Percentiles rank a stretch among this genome's conserved stretches.
phyloP scores from a whole-genome alignment of 2,888 invertebrate genomes.

The Diaprepes abbreviatus region DNA sequence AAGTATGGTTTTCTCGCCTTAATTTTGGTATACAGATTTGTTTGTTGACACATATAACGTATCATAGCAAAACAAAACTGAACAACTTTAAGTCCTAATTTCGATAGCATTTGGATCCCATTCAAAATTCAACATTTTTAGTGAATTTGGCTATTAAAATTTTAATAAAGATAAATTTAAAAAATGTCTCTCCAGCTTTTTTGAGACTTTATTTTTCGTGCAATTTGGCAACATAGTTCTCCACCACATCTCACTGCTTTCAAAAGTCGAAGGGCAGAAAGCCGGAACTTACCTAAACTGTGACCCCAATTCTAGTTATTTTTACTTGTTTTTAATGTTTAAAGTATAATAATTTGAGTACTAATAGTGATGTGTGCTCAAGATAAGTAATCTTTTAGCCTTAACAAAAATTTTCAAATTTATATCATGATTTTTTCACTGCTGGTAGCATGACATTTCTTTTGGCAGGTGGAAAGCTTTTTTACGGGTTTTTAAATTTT shows the following conservation, averaged over 20 bases:
- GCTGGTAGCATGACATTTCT: not conserved
- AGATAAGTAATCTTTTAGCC: not conserved
- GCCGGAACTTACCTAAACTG: not conserved
- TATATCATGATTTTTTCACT: not conserved
- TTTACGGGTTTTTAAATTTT: not conserved
- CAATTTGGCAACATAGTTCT: not conserved
- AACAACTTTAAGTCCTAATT: too few relatives aligned
- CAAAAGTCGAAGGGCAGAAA: slow-evolving; percentile 11
- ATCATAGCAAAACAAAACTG: too few relatives aligned
- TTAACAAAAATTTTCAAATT: not conserved
- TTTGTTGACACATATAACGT: too few relatives aligned
- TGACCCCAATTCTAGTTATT: not conserved
- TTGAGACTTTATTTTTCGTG: too few relatives aligned
- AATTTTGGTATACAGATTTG: too few relatives aligned
- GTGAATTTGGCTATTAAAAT: too few relatives aligned
- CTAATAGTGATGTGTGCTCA: not conserved
- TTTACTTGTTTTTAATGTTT: not conserved
- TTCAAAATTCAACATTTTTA: too few relatives aligned
- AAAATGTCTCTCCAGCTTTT: too few relatives aligned
- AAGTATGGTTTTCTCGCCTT: too few relatives aligned
- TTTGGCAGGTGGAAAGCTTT: not conserved
- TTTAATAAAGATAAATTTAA: too few relatives aligned
- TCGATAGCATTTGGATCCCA: too few relatives aligned
- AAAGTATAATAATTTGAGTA: not conserved
- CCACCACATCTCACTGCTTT: not conserved